Evolutionary conservation across 2,797 vertebrate genomes (phyloP), one percentile per base, ranked within the genome.

Genomic region (Muscicapa comitata): DNA sequence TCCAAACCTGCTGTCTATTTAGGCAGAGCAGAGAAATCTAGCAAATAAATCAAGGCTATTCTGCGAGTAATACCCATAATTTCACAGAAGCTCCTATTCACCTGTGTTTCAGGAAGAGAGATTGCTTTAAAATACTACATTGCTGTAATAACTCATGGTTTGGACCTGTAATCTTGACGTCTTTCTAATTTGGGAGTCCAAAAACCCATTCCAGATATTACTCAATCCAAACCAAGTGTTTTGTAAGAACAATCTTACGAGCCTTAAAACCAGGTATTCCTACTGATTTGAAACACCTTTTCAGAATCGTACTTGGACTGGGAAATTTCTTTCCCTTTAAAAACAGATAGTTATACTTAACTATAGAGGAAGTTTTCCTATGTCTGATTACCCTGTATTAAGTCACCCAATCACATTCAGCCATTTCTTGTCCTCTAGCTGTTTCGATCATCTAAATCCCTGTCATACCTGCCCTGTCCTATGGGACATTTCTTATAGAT

Each of bases 131-230:
- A 92, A 92, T 76, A 76, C 28, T 67, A 63, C 47, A 80, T 92
- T 87, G 61, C 38, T 29, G 47, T 28, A 94, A 71, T 84, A 95
- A 94, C 59, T 88, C 53, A 42, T 31, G 15, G 55, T 95, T 92
- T 94, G 67, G 77, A 92, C 59, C 67, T 87, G 71, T 85, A 81
- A 90, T 79, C 84, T 58, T 95, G 55, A 91, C 81, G 75, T 62
- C 28, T 74, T 37, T 81, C 79, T 95, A 76, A 94, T 90, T 35
- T 61, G 68, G 35, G 77, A 92, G 38, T 79, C n/a, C 51, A 89
- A 90, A 92, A 95, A 37, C 17, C 68, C 42, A 95, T 97, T 97
- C 63, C 81, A 89, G 42, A 50, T 85, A 92, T 58, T 78, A 81
- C 53, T 86, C 88, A 87, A 66, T 67, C 61, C 77, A 68, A 95